Evolutionary conservation across 2,113 vertebrate species (phyloP), one percentile per base, ranked within the genome.

Genomic region (Silurus glanis): DNA sequence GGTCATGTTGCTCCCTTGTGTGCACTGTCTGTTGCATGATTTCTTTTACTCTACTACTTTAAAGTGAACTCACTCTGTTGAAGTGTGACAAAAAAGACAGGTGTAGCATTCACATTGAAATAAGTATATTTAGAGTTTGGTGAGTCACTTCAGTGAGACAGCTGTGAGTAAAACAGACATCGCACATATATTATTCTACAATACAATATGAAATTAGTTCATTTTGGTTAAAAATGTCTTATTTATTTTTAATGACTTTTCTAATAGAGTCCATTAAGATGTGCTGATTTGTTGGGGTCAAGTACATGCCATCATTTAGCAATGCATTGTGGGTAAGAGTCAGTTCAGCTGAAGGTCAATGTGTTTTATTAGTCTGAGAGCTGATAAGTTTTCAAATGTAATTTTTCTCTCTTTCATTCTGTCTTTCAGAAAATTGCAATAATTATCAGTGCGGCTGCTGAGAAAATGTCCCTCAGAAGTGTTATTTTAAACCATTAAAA

Each of bases 181-280:
- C n/a, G 17, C 53, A 21, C 14, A 80, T 25, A 45, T 21, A 64
- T 49, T 45, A 80, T 76, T 76, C 85, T 82, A 69, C 64, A 21
- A 28, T 25, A 51, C 61, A 85, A 69, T 45, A 88, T 47, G 4
- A 47, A 83, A 78, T 80, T 28, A 47, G 28, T 53, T 85, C 17
- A 81, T 81, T 87, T 86, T 55, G 51, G 75, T 82, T 37, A 75
- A 82, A 74, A 76, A 84, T 51, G 71, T 62, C 55, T 80, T 47
- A 17, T 88, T 88, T 72, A 28, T 79, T 59, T 83, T 62, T 23
- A 37, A 19, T 6, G n/a, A 53, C 49, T 86, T 45, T 86, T 81
- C 56, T 83, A 86, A 86, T 85, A 81, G 55, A 82, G 59, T 61
- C 66, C 19, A 61, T 88, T 82, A 86, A 79, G 86, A 69, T 78